Percentiles rank a stretch among this genome's conserved stretches.
Conservation (phyloP, 2,888 invertebrate genomes). For the Perizoma flavofasciatum region DNA sequence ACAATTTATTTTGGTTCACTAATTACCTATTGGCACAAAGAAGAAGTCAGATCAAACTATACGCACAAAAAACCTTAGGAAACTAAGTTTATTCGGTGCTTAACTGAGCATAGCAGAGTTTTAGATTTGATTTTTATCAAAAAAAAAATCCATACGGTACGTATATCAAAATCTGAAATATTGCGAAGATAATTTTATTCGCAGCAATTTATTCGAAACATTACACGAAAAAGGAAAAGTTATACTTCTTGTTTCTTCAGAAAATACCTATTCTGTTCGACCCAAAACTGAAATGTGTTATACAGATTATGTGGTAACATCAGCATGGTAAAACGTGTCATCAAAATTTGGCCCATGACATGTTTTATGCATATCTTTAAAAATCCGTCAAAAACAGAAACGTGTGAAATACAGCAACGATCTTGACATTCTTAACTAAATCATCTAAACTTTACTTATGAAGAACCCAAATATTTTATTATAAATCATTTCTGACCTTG, state of each 20-base stretch:
- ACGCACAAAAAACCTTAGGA: background rate
- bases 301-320: background rate
- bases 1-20: slow-evolving; percentile 12
- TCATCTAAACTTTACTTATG: slow-evolving; percentile 2
- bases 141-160: no score
- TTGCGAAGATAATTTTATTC: no score
- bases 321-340: no score
- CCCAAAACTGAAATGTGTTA: background rate
- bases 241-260: no score
- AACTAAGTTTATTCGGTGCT: no score
- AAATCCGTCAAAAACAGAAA: no score
- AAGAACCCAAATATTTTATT: slow-evolving; percentile 1
- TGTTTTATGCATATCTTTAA: no score
- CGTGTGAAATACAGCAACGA: background rate
- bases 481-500: slow-evolving; percentile 28
- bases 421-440: slow-evolving; percentile 20
- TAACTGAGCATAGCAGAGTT: no score
- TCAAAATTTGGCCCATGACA: no score
- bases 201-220: no score
- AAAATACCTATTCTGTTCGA: background rate
- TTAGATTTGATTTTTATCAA: no score
- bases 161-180: background rate
- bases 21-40: background rate
- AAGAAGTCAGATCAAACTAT: background rate
- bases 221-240: no score